These are phyloP conservation scores for Ochropleura plecta DNA, from an alignment of 2,888 invertebrate species.

Conservation along the genomic window DNA sequence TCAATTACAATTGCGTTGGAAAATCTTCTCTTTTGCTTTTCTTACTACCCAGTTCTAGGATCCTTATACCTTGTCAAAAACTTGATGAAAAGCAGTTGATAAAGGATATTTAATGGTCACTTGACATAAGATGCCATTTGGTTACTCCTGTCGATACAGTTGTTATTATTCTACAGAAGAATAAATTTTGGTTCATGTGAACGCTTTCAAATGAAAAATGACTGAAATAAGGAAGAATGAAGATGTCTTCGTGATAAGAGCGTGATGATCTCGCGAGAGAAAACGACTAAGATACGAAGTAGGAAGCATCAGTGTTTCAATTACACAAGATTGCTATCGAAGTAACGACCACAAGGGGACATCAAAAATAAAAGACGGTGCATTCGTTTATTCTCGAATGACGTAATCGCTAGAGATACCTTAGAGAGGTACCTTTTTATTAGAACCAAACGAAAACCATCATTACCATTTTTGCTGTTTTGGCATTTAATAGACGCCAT, in stretches of 20 bases:
- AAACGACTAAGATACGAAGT: conserved; percentile 16
- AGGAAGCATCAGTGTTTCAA: conserved; percentile 44
- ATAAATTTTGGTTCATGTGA: not conserved
- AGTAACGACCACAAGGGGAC: conserved; percentile 32
- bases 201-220: not conserved
- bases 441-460: not conserved
- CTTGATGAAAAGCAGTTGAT: not conserved
- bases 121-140: not conserved
- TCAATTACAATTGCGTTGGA: not conserved
- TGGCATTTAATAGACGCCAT: conserved; percentile 39
- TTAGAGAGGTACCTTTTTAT: not conserved
- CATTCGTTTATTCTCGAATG: conserved; percentile 23
- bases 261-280: conserved; percentile 15
- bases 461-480: conserved; percentile 25
- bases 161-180: not conserved
- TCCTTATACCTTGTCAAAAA: not conserved
- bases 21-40: not conserved
- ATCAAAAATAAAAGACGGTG: conserved; percentile 27
- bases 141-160: not conserved
- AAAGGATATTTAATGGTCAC: not conserved
- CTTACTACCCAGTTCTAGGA: not conserved
- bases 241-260: conserved; percentile 4
- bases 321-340: conserved; percentile 42
- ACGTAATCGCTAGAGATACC: conserved; percentile 23
- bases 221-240: not conserved